These are phyloP conservation scores for Heterodera schachtii DNA, from an alignment of 1,140 invertebrate species.

Conservation along the genomic window DNA sequence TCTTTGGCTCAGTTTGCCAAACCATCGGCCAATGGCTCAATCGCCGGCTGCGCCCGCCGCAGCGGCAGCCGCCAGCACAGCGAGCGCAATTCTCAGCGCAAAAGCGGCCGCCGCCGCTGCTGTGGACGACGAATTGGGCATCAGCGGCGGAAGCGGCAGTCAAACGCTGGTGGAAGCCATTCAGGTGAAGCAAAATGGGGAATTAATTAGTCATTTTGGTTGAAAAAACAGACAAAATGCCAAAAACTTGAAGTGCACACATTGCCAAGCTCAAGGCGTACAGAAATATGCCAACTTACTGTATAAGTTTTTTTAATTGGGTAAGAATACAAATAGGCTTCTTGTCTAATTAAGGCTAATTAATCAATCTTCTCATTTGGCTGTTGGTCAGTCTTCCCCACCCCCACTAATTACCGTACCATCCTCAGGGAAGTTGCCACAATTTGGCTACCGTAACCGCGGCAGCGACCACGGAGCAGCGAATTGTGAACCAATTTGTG, in stretches of 20 bases:
- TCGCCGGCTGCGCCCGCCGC: slow-evolving; percentile 21
- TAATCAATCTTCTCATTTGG: too few species aligned
- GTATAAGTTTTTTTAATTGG: too few species aligned
- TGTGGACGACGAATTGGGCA: not conserved
- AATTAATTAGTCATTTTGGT: not conserved
- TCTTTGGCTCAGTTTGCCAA: slow-evolving; percentile 23
- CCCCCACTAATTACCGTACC: not conserved
- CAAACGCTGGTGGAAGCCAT: slow-evolving; percentile 1
- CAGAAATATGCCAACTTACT: too few species aligned
- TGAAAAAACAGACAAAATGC: not conserved
- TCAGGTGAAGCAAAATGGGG: slow-evolving; percentile 10
- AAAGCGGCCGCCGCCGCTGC: slow-evolving; percentile 18
- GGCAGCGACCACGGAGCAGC: not conserved
- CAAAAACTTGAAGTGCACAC: too few species aligned
- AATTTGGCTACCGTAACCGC: slow-evolving; percentile 13
- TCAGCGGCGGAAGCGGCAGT: not conserved
- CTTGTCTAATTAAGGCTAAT: too few species aligned
- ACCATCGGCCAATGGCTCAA: slow-evolving; percentile 22
- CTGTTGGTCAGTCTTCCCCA: too few species aligned
- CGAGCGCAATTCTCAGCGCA: slow-evolving; percentile 16
- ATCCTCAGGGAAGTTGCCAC: slow-evolving; percentile 5
- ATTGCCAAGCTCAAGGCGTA: too few species aligned
- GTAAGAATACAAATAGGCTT: too few species aligned
- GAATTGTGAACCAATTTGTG: slow-evolving; percentile 14
- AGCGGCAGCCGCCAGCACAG: slow-evolving; percentile 11